Conservation (phyloP, 92 coral and sea anemone genomes). For the Actinostola sp. region DNA sequence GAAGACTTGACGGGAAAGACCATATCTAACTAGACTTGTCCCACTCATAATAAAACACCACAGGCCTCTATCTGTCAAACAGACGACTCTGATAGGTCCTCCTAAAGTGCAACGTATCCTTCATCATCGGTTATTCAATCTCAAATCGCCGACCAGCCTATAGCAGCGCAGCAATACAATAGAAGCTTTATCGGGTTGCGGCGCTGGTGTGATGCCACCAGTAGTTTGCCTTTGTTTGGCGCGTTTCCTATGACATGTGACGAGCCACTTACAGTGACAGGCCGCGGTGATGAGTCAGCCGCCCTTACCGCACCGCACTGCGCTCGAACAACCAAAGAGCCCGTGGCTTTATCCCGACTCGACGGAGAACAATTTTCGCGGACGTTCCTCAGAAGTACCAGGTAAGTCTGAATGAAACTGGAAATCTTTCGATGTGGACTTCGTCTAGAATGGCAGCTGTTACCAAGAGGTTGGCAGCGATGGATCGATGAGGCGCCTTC, state of each 20-base stretch:
- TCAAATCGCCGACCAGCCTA: constrained; percentile 35
- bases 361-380: background rate
- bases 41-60: constrained; percentile 22
- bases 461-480: constrained; percentile 5
- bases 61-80: constrained; percentile 34
- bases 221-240: constrained; percentile 47
- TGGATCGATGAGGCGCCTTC: constrained; percentile 3
- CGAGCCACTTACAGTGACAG: constrained; percentile 37
- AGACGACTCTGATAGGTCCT: constrained; percentile 35
- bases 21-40: constrained; percentile 14
- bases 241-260: constrained; percentile 53
- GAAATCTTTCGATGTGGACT: background rate
- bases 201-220: constrained; percentile 50
- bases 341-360: constrained; percentile 7
- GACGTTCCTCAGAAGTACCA: constrained; percentile 1
- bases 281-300: constrained; percentile 53
- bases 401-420: constrained; percentile 20
- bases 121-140: constrained; percentile 27
- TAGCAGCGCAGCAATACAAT: constrained; percentile 44
- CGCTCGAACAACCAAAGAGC: constrained; percentile 5
- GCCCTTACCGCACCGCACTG: constrained; percentile 46
- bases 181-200: constrained; percentile 47
- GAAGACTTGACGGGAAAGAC: constrained; percentile 18
- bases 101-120: constrained; percentile 25
- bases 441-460: constrained; percentile 19